Base-by-base conservation (phyloP, 2,888 invertebrate genomes). In the Dyspetes luteomarginatus region DNA sequence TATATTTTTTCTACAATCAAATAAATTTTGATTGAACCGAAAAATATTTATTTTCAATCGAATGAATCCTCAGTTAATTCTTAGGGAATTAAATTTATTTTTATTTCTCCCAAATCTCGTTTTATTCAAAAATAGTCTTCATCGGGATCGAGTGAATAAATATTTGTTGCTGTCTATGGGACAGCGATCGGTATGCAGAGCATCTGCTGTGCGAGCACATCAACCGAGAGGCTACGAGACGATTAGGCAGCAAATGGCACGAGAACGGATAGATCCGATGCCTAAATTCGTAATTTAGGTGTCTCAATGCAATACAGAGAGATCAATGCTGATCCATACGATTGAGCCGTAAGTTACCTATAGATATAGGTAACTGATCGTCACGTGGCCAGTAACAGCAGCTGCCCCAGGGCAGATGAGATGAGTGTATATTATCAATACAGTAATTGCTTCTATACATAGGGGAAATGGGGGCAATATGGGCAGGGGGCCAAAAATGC, bases 211-310 rank as follows among this genome's bases (percentile, higher is more conserved):
- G 26, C 17, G 15, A 26, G 5, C 68, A 72, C 81, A 80, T 84
- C 78, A 73, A 55, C 36, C n/a, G 60, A 9, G 9, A 64, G 55
- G 71, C 71, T 56, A 83, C 81, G 82, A 81, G 84, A 76, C 81
- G 78, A 84, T 84, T 84, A 84, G 81, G 81, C 69, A 82, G 83
- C 84, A 84, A 83, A 84, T 83, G 75, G 81, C 64, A 79, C 65
- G 81, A 79, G 75, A 78, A 81, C 62, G 62, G 67, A 71, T 65
- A 78, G 72, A 72, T 68, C 30, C 67, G 28, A 22, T 30, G 17
- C 4, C 36, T 45, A 41, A 41, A 76, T 64, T 55, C 30, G 43
- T 72, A 62, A 41, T 62, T n/a, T n/a, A 15, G n/a, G 17, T 17
- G 36, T 5, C 48, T 2, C 5, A 4, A 3, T 17, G 7, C 48